Evolutionary conservation across 92 coral and sea anemone genomes (phyloP).

Genomic region (Actinernus sp.): DNA sequence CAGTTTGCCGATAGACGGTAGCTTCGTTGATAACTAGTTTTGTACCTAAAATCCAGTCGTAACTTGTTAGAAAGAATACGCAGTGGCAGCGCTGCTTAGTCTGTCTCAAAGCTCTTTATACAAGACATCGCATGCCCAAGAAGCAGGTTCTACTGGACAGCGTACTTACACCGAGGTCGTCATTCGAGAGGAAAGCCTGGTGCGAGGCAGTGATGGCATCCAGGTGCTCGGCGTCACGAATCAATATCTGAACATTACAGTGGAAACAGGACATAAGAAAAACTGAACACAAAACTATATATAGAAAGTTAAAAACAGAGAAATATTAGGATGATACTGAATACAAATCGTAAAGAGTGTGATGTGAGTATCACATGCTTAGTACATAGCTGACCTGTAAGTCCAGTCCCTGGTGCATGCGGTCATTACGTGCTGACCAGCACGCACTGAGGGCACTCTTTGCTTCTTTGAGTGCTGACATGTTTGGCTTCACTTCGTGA

Average conservation of each 20-base stretch:
- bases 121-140: background rate
- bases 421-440: conserved; percentile 83
- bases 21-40: no score
- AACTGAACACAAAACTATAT: no score
- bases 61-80: no score
- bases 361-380: background rate
- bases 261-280: no score
- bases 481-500: conserved; percentile 72
- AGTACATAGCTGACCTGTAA: conserved; percentile 66
- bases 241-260: conserved; percentile 62
- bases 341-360: background rate
- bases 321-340: background rate
- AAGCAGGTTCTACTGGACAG: background rate
- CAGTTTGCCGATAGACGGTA: no score
- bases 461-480: conserved; percentile 72
- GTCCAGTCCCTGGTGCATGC: conserved; percentile 81
- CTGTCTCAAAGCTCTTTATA: background rate
- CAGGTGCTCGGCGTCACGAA: conserved; percentile 92
- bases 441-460: conserved; percentile 70
- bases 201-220: conserved; percentile 92
- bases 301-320: background rate
- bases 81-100: no score
- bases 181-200: conserved; percentile 82
- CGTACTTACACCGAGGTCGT: conserved; percentile 84
- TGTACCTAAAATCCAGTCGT: no score